These are phyloP conservation scores for Nomada flava DNA, from an alignment of 2,888 invertebrate species.

Conservation along the genomic window DNA sequence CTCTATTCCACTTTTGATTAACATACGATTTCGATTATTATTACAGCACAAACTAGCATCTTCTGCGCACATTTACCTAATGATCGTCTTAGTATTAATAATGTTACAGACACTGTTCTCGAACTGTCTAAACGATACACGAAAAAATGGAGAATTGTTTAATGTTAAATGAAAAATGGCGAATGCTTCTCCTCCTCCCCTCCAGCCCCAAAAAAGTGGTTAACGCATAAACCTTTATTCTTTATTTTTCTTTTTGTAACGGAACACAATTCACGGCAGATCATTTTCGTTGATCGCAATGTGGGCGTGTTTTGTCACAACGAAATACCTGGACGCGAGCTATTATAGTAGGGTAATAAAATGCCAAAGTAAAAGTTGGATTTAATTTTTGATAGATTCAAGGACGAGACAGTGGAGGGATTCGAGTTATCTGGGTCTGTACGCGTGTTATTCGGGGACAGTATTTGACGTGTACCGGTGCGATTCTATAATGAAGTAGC, in stretches of 20 bases:
- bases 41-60: too few species aligned
- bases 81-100: too few species aligned
- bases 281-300: not conserved
- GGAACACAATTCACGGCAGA: not conserved
- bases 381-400: conserved; percentile 43
- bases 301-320: not conserved
- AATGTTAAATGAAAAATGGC: not conserved
- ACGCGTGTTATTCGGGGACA: conserved; percentile 55
- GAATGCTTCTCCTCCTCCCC: not conserved
- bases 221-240: too few species aligned
- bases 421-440: conserved; percentile 58
- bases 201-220: too few species aligned
- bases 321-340: not conserved
- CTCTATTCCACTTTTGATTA: too few species aligned
- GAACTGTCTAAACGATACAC: too few species aligned
- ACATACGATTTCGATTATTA: too few species aligned
- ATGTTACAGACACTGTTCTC: too few species aligned
- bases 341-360: not conserved
- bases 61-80: too few species aligned
- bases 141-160: too few species aligned
- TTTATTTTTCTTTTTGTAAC: too few species aligned
- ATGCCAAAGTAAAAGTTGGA: not conserved
- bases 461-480: conserved; percentile 62
- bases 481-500: conserved; percentile 59
- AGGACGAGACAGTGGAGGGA: conserved; percentile 51